Percentiles rank a stretch among this genome's conserved stretches.
Evolutionary conservation across 2,113 vertebrate genomes (phyloP).

Genomic region (Odocoileus hemionus): DNA sequence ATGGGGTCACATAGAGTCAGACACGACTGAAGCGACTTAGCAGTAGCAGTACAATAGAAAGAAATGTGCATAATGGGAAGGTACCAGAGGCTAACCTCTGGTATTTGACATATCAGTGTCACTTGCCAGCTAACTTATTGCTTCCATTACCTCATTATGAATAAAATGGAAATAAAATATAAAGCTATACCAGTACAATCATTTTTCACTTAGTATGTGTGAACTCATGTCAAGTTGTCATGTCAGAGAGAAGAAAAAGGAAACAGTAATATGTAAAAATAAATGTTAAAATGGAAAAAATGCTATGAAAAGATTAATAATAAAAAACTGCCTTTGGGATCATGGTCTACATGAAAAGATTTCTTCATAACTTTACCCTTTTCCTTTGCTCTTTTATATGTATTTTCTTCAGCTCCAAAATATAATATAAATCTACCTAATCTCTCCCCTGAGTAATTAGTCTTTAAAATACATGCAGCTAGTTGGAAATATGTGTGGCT

Average conservation of each 20-base stretch:
- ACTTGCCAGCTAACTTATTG: background rate
- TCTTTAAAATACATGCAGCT: background rate
- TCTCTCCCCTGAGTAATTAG: background rate
- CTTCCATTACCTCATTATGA: background rate
- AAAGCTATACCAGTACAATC: background rate
- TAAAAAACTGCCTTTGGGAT: background rate
- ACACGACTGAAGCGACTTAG: no score
- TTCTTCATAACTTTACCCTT: background rate
- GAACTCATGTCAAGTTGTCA: background rate
- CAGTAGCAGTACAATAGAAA: background rate
- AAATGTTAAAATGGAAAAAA: conserved; percentile 5
- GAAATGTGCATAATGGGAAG: background rate
- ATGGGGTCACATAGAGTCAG: no score
- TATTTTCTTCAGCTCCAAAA: background rate
- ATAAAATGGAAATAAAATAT: background rate
- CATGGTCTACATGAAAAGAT: background rate
- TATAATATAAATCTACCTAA: background rate
- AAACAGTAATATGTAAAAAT: background rate
- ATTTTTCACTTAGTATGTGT: background rate
- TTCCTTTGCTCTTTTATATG: background rate
- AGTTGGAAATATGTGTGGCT: background rate
- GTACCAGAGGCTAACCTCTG: no score
- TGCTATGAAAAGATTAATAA: background rate
- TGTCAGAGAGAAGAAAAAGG: background rate
- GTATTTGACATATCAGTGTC: background rate